These are phyloP conservation scores for Saccostrea cuccullata DNA, from an alignment of 1,140 invertebrate genomes.

Conservation along the genomic window DNA sequence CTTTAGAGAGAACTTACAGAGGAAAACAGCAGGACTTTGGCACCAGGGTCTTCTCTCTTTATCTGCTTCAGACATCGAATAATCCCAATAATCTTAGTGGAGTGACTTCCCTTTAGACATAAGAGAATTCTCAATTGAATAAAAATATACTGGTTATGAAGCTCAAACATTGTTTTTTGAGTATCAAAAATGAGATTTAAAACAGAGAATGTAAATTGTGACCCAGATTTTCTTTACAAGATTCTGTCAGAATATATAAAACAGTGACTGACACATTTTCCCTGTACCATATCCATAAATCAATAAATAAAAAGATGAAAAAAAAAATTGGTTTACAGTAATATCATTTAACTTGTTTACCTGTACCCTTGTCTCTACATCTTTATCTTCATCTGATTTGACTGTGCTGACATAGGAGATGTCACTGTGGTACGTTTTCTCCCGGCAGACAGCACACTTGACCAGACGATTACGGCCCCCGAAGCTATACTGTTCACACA, in stretches of 20 bases:
- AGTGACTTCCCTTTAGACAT: slow-evolving; percentile 79
- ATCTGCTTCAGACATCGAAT: slow-evolving; percentile 83
- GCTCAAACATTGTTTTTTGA: too few relatives aligned
- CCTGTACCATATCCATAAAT: too few relatives aligned
- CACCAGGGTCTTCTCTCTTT: slow-evolving; percentile 80
- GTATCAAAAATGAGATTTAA: too few relatives aligned
- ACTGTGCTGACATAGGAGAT: slow-evolving; percentile 83
- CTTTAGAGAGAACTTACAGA: slow-evolving; percentile 78
- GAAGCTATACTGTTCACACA: slow-evolving; percentile 75
- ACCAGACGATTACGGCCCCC: slow-evolving; percentile 62
- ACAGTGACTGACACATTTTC: too few relatives aligned
- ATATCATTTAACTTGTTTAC: slow-evolving; percentile 43
- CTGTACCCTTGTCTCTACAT: slow-evolving; percentile 71
- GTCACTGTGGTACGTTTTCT: slow-evolving; percentile 80
- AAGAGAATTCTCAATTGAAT: too few relatives aligned
- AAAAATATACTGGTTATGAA: too few relatives aligned
- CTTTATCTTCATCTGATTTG: slow-evolving; percentile 59
- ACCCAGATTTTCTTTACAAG: too few relatives aligned
- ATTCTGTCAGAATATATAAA: too few relatives aligned
- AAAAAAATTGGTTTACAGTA: not conserved
- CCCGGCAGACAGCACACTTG: slow-evolving; percentile 86
- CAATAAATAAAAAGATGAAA: too few relatives aligned
- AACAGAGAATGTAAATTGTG: too few relatives aligned
- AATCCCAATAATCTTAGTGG: slow-evolving; percentile 87
- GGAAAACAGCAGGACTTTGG: slow-evolving; percentile 88